Conservation (phyloP, 2,888 invertebrate species). For the Amblyjoppa proteus region DNA sequence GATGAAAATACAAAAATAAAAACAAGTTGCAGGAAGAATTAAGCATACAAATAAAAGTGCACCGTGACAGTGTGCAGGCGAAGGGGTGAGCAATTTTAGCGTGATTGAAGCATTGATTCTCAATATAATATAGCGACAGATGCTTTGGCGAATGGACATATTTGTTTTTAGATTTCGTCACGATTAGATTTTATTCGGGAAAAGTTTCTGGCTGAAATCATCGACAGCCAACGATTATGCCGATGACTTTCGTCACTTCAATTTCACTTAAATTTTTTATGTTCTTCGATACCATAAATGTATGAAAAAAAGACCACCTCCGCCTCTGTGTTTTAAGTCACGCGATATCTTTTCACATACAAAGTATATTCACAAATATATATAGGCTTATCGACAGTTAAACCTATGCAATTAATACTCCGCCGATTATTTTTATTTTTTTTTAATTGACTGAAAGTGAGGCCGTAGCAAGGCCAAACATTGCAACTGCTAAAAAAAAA, state of each 20-base stretch:
- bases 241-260: not conserved
- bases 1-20: no score
- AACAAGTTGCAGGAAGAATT: no score
- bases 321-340: not conserved
- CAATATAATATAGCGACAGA: not conserved
- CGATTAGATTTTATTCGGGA: not conserved
- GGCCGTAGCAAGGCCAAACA: constrained; percentile 54
- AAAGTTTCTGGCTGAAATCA: not conserved
- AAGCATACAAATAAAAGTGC: no score
- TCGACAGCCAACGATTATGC: not conserved
- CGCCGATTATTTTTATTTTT: constrained; percentile 1
- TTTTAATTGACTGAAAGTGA: constrained; percentile 36
- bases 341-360: not conserved
- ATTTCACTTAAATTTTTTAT: not conserved
- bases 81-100: not conserved
- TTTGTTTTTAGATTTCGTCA: not conserved
- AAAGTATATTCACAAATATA: not conserved
- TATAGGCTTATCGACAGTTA: not conserved
- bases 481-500: constrained; percentile 20
- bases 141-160: not conserved
- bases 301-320: not conserved
- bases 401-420: constrained; percentile 8
- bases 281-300: not conserved
- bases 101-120: not conserved
- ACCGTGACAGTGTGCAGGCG: not conserved